Conservation (phyloP, 2,888 invertebrate genomes). For the Teinopalpus imperialis region DNA sequence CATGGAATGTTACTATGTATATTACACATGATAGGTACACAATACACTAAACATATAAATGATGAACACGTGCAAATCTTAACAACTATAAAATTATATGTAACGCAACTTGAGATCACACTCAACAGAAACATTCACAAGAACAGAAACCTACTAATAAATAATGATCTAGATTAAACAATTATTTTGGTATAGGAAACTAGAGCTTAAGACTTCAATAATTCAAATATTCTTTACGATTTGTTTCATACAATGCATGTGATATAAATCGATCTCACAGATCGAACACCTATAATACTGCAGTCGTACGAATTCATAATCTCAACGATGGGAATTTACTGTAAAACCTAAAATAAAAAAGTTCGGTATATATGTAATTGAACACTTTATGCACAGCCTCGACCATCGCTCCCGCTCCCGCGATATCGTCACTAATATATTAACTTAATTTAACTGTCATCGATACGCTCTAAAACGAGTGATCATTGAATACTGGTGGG, state of each 20-base stretch:
- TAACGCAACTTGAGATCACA: slow-evolving; percentile 73
- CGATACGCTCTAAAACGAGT: slow-evolving; percentile 81
- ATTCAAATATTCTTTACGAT: slow-evolving; percentile 40
- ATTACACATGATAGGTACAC: slow-evolving; percentile 56
- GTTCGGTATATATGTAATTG: slow-evolving; percentile 69
- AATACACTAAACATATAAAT: slow-evolving; percentile 49
- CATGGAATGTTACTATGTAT: slow-evolving; percentile 61
- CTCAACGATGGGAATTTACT: slow-evolving; percentile 74
- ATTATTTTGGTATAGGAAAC: slow-evolving; percentile 75
- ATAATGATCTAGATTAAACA: slow-evolving; percentile 73
- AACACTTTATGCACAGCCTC: slow-evolving; percentile 81
- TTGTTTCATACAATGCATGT: slow-evolving; percentile 41
- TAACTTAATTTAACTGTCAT: slow-evolving; percentile 69
- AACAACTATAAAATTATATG: slow-evolving; percentile 46
- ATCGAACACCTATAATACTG: slow-evolving; percentile 66
- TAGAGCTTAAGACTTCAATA: slow-evolving; percentile 58
- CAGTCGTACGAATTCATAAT: slow-evolving; percentile 64
- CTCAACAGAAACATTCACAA: slow-evolving; percentile 62
- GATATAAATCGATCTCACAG: slow-evolving; percentile 48
- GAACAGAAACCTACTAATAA: slow-evolving; percentile 69
- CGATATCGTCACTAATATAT: slow-evolving; percentile 64
- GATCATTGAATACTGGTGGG: slow-evolving; percentile 80
- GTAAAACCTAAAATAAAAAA: slow-evolving; percentile 54
- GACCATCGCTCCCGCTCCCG: slow-evolving; percentile 60
- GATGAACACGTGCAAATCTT: slow-evolving; percentile 62